Base-by-base conservation (phyloP, 2,797 vertebrate species). In the Ceyx erithaca region DNA sequence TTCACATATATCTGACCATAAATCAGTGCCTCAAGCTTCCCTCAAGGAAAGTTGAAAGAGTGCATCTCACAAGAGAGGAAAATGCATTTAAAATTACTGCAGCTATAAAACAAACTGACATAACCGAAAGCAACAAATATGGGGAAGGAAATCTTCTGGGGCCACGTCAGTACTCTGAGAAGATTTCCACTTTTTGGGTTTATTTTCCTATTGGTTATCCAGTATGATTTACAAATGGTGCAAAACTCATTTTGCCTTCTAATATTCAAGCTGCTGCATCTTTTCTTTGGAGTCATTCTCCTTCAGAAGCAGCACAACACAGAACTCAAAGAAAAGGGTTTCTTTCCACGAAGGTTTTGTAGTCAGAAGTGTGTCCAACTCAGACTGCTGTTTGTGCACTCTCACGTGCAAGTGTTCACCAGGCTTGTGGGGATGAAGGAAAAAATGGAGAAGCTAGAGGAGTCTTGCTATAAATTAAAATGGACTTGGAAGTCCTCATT, bases 21-120 rank as follows among this genome's bases (percentile, higher is more conserved):
- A 95, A 94, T 97, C 95, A 96, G 81, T 76, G 95, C 96, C 93
- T 97, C 79, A 52, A 92, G 93, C 95, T 97, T 48, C 87, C 94
- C 92, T 96, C 93, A 80, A 97, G 96, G 94, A 97, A 96, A 96
- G 96, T 95, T 96, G 81, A 97, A 97, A 96, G 92, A 96, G 91
- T 95, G 89, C 86, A 95, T 95, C 83, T 97, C 96, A 95, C 93
- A 93, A 80, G 97, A 96, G 93, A 97, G 81, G 90, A 96, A 96
- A 96, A 97, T 92, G 77, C 92, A 96, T 97, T 97, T 97, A 96
- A 96, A 97, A 97, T 97, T 95, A 97, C 90, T 93, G 77, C 87
- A 89, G 62, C 91, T 93, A 94, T 97, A 97, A 97, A 97, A 87
- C 94, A 96, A 97, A 96, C 92, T 96, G 96, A 95, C 94, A 97